Conservation (phyloP, 2,888 invertebrate genomes). For the Idaea biselata region DNA sequence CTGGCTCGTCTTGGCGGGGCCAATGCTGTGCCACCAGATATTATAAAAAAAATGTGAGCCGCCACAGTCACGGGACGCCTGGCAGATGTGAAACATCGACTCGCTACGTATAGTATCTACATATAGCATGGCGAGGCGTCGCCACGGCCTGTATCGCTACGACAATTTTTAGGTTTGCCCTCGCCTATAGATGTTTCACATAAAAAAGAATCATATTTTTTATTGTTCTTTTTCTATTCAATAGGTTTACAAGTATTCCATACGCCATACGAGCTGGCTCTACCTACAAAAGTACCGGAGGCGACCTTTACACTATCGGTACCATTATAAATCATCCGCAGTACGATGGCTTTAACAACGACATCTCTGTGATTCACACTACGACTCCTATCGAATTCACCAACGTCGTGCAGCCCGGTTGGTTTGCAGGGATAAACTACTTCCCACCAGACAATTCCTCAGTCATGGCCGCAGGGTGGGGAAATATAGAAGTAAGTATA, state of each 20-base stretch:
- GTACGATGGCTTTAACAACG: slow-evolving; percentile 31
- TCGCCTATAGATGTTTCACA: too few relatives aligned
- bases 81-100: too few relatives aligned
- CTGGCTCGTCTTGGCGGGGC: too few relatives aligned
- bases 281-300: slow-evolving; percentile 35
- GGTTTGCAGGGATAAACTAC: slow-evolving; percentile 43
- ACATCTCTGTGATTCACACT: slow-evolving; percentile 32
- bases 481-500: slow-evolving; percentile 34
- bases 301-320: slow-evolving; percentile 25
- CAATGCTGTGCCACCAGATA: too few relatives aligned
- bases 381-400: slow-evolving; percentile 11
- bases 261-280: slow-evolving; percentile 41
- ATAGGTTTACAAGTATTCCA: slow-evolving; percentile 1
- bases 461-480: slow-evolving; percentile 54
- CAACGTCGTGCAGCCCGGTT: slow-evolving; percentile 25
- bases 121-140: too few relatives aligned
- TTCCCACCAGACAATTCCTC: slow-evolving; percentile 37
- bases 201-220: neutral
- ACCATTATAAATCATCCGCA: slow-evolving; percentile 25
- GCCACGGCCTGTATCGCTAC: too few relatives aligned
- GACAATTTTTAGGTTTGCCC: too few relatives aligned
- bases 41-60: too few relatives aligned
- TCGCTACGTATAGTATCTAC: too few relatives aligned
- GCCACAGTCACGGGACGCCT: too few relatives aligned
- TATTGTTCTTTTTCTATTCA: neutral